Percentiles rank a stretch among this genome's conserved stretches.
Conservation (phyloP, 1,140 invertebrate genomes). For the Eufriesea mexicana region DNA sequence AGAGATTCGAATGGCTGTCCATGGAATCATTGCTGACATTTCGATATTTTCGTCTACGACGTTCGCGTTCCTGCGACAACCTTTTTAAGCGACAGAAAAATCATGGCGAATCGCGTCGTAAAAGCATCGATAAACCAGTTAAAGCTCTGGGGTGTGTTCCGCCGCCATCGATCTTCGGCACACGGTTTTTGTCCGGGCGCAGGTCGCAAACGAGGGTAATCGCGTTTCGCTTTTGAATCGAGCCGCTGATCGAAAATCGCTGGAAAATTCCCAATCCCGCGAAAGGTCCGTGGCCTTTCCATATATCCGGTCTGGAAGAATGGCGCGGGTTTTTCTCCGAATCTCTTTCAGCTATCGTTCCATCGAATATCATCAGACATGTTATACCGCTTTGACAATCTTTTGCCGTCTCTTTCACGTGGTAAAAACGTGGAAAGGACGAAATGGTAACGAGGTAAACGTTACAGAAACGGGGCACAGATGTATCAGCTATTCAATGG, state of each 20-base stretch:
- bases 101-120: neutral
- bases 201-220: neutral
- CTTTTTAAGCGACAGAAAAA: neutral
- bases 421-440: no score
- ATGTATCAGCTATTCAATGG: neutral
- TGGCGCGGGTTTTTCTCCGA: no score
- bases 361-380: no score
- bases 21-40: neutral
- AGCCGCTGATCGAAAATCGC: neutral
- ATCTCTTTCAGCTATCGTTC: neutral
- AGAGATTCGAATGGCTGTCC: neutral
- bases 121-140: conserved; percentile 21
- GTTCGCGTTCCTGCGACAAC: neutral
- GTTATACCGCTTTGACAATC: no score
- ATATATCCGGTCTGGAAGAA: neutral
- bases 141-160: neutral
- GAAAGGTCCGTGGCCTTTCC: neutral
- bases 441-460: no score
- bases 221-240: neutral
- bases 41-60: neutral
- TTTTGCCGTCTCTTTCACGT: no score
- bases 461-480: no score
- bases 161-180: conserved; percentile 20
- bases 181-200: neutral
- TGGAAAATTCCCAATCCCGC: neutral